phyloP scores from a whole-genome alignment of 2,888 invertebrate genomes.

The Eretmocerus hayati region DNA sequence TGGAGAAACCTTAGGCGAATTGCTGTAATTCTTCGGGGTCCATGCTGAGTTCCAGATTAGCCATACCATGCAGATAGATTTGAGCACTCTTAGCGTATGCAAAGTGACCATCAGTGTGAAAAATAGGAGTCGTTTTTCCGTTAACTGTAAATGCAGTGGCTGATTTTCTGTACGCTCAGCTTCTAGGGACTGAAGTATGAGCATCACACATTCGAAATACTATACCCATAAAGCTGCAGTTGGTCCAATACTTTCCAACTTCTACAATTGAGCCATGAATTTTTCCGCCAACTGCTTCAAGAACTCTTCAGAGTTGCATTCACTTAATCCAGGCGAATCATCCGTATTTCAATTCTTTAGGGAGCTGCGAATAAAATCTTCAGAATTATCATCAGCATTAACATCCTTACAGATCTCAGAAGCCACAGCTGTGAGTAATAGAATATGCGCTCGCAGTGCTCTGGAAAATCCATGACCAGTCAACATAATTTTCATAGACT shows the following conservation, averaged over 20 bases:
- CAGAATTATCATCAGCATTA: background rate
- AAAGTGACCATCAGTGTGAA: slow-evolving; percentile 33
- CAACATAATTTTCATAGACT: slow-evolving; percentile 15
- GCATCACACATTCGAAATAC: slow-evolving; percentile 20
- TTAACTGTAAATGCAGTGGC: slow-evolving; percentile 26
- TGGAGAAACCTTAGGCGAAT: slow-evolving; percentile 22
- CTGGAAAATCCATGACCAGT: background rate
- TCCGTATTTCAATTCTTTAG: background rate
- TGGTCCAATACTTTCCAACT: slow-evolving; percentile 15
- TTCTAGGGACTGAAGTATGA: slow-evolving; percentile 24
- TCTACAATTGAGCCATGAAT: background rate
- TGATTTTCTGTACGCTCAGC: slow-evolving; percentile 27
- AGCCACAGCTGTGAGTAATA: slow-evolving; percentile 8
- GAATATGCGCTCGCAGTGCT: background rate
- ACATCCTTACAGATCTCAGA: slow-evolving; percentile 5
- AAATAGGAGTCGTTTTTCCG: slow-evolving; percentile 27
- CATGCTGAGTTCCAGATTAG: slow-evolving; percentile 17
- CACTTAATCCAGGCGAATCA: background rate
- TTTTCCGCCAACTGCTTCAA: background rate
- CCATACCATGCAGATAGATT: slow-evolving; percentile 33
- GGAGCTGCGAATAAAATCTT: background rate
- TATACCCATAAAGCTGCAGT: slow-evolving; percentile 21
- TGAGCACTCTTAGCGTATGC: slow-evolving; percentile 30
- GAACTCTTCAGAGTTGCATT: background rate
- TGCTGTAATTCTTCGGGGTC: slow-evolving; percentile 5